Percentiles rank a stretch among this genome's conserved stretches.
Evolutionary conservation across 1,140 invertebrate genomes (phyloP).

Genomic region (Drosophila nannoptera): DNA sequence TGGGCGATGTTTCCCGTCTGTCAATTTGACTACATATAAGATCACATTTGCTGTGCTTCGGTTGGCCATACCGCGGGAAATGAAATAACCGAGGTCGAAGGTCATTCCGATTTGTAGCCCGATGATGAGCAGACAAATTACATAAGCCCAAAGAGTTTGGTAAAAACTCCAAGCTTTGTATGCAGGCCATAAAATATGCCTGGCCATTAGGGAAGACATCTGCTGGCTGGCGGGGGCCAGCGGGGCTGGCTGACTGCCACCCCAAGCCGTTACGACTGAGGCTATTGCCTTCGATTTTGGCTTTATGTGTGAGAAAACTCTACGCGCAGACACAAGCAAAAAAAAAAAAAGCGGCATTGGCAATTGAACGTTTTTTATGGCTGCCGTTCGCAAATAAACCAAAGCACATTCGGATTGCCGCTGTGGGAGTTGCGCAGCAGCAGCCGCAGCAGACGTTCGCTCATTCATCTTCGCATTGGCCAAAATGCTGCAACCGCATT

Average conservation of each 20-base stretch:
- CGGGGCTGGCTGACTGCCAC: too few relatives aligned
- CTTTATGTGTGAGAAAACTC: constrained; percentile 71
- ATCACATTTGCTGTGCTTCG: constrained; percentile 36
- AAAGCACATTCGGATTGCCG: constrained; percentile 54
- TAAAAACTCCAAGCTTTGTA: constrained; percentile 10
- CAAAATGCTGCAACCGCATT: constrained; percentile 25
- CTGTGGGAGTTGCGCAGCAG: constrained; percentile 59
- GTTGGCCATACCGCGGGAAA: not conserved
- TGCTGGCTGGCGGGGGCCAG: too few relatives aligned
- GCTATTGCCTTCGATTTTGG: constrained; percentile 69
- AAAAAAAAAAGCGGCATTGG: constrained; percentile 42
- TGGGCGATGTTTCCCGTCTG: constrained; percentile 20
- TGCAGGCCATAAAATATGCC: constrained; percentile 11
- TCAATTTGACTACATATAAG: constrained; percentile 59
- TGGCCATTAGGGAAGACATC: constrained; percentile 5
- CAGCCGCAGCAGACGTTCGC: not conserved
- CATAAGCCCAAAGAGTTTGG: constrained; percentile 42
- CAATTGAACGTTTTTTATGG: constrained; percentile 62
- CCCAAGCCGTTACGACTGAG: constrained; percentile 29
- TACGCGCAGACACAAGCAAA: not conserved
- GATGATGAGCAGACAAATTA: constrained; percentile 60
- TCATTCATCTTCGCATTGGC: constrained; percentile 36
- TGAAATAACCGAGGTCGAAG: constrained; percentile 36
- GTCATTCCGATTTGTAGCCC: constrained; percentile 57
- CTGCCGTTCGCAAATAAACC: constrained; percentile 52